Base-by-base conservation (phyloP, 2,113 vertebrate species). In the Uria aalge region DNA sequence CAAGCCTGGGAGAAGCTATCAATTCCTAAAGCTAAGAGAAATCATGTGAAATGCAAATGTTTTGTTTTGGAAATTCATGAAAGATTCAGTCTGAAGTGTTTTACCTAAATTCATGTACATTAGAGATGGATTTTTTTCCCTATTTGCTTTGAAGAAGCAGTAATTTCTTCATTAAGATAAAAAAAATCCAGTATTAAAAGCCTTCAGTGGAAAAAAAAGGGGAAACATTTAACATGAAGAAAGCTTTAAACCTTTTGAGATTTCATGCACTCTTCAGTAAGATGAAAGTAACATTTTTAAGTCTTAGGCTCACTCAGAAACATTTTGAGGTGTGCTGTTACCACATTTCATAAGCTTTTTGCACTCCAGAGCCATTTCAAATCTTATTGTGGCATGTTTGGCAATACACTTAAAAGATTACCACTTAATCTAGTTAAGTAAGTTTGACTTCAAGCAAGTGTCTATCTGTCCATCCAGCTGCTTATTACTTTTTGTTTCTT, bases 361-460 rank as follows among this genome's bases (percentile, higher is more conserved):
- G 86, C 87, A 88, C 73, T 95, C 90, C 74, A 93, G 90, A 96
- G 92, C 60, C 63, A 79, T 97, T 97, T 98, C 93, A 98, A 83
- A 83, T 92, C 85, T 95, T 94, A 96, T 47, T 97, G 87, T 71
- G 94, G 91, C 95, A 95, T 97, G 97, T 98, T 97, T 98, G 96
- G 97, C 85, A 97, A 97, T 97, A 98, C 96, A 98, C 97, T 98
- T 98, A 98, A 97, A 97, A 98, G 98, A 98, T 98, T 98, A 98
- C 64, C 75, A 56, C 90, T 96, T 98, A 98, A 98, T 98, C 98
- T 98, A 91, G 90, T 94, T 97, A 97, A 97, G 97, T 97, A 97
- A 98, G 52, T 97, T 95, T 97, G 80, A 97, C 96, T 98, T 97
- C 88, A 95, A 98, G 97, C 94, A 97, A 97, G 95, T 96, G 96